phyloP scores from a whole-genome alignment of 2,888 invertebrate genomes.

The Rutpela maculata region DNA sequence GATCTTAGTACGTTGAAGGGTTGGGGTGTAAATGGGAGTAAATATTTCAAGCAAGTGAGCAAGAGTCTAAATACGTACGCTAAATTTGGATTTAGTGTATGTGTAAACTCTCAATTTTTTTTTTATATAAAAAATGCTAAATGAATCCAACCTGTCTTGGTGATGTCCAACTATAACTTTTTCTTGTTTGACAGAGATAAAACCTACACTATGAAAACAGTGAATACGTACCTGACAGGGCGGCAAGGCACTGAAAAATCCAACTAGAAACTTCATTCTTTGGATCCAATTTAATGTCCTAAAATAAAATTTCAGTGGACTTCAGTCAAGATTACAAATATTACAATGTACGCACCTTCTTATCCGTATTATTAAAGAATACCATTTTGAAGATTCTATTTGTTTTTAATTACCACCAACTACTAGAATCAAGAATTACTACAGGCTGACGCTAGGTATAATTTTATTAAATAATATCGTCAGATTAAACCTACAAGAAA shows the following conservation, averaged over 20 bases:
- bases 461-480: neutral
- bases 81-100: too few relatives aligned
- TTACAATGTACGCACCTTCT: neutral
- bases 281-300: neutral
- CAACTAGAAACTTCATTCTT: constrained; percentile 7
- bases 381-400: neutral
- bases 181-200: too few relatives aligned
- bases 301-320: neutral
- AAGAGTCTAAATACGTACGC: too few relatives aligned
- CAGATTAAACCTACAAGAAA: neutral
- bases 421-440: neutral
- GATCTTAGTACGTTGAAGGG: too few relatives aligned
- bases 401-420: neutral
- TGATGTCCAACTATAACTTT: too few relatives aligned
- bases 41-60: too few relatives aligned
- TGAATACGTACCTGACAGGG: constrained; percentile 21
- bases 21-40: too few relatives aligned
- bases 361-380: neutral
- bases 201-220: too few relatives aligned
- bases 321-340: neutral
- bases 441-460: neutral
- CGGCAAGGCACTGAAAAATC: constrained; percentile 37
- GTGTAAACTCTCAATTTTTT: too few relatives aligned
- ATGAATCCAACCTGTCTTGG: too few relatives aligned
- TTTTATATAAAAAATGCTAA: too few relatives aligned